phyloP scores from a whole-genome alignment of 2,888 invertebrate genomes.

The Pinctada fucata region DNA sequence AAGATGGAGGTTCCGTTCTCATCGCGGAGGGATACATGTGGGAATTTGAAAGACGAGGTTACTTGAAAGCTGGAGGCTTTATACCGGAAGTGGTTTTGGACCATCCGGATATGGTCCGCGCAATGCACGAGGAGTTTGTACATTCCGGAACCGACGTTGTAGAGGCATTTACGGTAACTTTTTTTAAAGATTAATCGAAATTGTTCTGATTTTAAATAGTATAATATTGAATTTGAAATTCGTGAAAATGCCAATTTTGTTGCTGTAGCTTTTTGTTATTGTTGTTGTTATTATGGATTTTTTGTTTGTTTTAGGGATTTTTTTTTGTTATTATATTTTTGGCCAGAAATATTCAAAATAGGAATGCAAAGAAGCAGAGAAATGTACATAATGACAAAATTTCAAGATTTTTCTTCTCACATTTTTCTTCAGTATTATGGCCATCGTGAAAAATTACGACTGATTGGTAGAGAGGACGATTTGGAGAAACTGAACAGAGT shows the following conservation, averaged over 20 bases:
- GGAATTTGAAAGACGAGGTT: constrained; percentile 62
- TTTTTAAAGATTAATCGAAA: background rate
- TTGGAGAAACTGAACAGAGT: constrained; percentile 63
- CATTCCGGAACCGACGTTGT: constrained; percentile 70
- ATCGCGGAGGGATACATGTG: constrained; percentile 64
- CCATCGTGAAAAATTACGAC: constrained; percentile 66
- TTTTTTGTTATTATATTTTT: too few relatives aligned
- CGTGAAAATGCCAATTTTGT: too few relatives aligned
- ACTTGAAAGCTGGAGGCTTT: constrained; percentile 56
- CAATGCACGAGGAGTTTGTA: constrained; percentile 65
- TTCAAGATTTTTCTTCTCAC: background rate
- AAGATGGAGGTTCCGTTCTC: constrained; percentile 52
- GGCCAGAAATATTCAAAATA: too few relatives aligned
- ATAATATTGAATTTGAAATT: too few relatives aligned
- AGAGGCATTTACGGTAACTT: constrained; percentile 65
- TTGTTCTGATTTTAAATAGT: background rate
- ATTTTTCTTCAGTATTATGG: constrained; percentile 56
- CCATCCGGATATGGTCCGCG: constrained; percentile 55
- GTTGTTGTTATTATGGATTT: too few relatives aligned
- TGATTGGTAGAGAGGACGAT: constrained; percentile 64
- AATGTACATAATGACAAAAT: too few relatives aligned
- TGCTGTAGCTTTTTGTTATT: too few relatives aligned
- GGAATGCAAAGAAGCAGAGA: too few relatives aligned
- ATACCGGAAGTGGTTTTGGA: constrained; percentile 64
- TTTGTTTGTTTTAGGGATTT: too few relatives aligned